Evolutionary conservation across 2,888 invertebrate genomes (phyloP).

Genomic region (Drosophila peninsularis): DNA sequence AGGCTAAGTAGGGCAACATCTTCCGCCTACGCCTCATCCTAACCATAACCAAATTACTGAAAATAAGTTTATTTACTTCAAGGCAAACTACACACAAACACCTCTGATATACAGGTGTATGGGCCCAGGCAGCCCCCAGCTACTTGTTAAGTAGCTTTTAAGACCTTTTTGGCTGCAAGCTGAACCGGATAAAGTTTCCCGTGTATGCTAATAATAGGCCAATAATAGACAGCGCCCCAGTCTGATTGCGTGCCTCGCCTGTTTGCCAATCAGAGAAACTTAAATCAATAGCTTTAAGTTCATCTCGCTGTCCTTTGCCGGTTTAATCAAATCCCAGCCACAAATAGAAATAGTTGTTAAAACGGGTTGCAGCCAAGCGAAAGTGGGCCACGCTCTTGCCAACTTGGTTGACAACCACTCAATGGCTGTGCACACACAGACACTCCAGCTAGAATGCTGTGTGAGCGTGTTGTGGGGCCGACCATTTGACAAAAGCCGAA

Average conservation of each 20-base stretch:
- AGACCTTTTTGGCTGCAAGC: constrained; percentile 1
- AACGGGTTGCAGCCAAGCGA: constrained; percentile 22
- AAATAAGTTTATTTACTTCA: background rate
- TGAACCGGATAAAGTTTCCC: background rate
- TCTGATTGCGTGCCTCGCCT: background rate
- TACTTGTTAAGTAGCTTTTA: constrained; percentile 1
- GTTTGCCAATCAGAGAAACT: too few species aligned
- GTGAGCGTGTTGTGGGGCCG: constrained; percentile 31
- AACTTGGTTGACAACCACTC: constrained; percentile 47
- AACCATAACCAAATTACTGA: background rate
- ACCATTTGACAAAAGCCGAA: constrained; percentile 46
- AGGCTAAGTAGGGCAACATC: background rate
- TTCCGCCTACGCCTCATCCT: too few species aligned
- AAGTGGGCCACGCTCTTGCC: constrained; percentile 14
- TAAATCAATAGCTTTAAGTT: constrained; percentile 31
- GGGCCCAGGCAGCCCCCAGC: background rate
- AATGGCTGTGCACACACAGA: constrained; percentile 15
- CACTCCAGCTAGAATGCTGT: constrained; percentile 3
- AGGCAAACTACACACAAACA: background rate
- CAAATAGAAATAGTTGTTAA: constrained; percentile 43
- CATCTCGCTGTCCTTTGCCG: constrained; percentile 9
- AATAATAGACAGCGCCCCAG: background rate
- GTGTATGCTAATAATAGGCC: constrained; percentile 1
- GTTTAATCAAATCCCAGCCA: constrained; percentile 18
- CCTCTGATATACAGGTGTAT: too few species aligned